phyloP scores from a whole-genome alignment of 2,113 vertebrate species.

The Forbesichthys papilliferus region DNA sequence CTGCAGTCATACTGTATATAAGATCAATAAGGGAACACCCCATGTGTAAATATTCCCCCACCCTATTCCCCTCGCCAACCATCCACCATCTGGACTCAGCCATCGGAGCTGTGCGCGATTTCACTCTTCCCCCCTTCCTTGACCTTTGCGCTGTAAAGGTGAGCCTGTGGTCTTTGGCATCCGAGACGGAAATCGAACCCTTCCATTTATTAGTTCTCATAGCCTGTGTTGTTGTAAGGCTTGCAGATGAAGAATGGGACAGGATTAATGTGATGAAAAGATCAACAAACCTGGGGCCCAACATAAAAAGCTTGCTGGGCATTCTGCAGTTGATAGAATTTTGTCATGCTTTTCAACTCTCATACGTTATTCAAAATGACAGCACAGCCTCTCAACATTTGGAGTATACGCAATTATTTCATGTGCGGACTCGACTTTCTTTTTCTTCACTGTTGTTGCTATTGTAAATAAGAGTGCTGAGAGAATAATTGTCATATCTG shows the following conservation, averaged over 20 bases:
- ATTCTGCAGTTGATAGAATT: slow-evolving; percentile 34
- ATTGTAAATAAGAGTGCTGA: background rate
- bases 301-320: slow-evolving; percentile 59
- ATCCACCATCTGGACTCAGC: slow-evolving; percentile 1
- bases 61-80: slow-evolving; percentile 21
- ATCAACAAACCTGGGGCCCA: slow-evolving; percentile 57
- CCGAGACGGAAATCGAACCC: slow-evolving; percentile 66
- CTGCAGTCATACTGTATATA: slow-evolving; percentile 30
- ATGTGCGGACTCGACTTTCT: slow-evolving; percentile 23
- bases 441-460: background rate
- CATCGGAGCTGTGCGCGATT: slow-evolving; percentile 23
- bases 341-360: background rate
- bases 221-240: slow-evolving; percentile 69
- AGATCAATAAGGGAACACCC: slow-evolving; percentile 72
- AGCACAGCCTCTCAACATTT: slow-evolving; percentile 34
- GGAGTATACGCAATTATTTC: slow-evolving; percentile 20
- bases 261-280: slow-evolving; percentile 67
- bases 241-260: slow-evolving; percentile 66
- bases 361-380: slow-evolving; percentile 14
- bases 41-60: slow-evolving; percentile 62
- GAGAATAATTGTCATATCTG: background rate
- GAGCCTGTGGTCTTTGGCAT: slow-evolving; percentile 76
- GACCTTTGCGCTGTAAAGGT: slow-evolving; percentile 65
- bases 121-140: slow-evolving; percentile 7
- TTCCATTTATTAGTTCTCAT: slow-evolving; percentile 73